Evolutionary conservation across 1,140 invertebrate genomes (phyloP).

Genomic region (Eueides isabella): DNA sequence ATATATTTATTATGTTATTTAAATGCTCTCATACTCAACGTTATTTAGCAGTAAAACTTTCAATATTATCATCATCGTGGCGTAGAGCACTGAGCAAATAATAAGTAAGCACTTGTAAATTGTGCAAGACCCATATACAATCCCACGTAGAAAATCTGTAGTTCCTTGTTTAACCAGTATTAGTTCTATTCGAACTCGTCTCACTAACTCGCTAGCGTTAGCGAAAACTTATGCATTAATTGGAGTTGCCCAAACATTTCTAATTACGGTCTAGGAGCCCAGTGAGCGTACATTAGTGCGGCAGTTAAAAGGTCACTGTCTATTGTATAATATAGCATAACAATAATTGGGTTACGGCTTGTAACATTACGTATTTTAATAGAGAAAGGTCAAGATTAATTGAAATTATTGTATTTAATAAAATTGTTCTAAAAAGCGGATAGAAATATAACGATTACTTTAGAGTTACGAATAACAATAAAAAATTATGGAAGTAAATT

Average conservation of each 20-base stretch:
- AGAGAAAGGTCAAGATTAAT: neutral
- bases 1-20: too few species aligned
- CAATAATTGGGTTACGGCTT: neutral
- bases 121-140: constrained; percentile 6
- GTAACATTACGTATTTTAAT: neutral
- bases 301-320: constrained; percentile 14
- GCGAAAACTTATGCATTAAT: constrained; percentile 26
- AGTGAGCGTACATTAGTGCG: neutral
- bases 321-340: constrained; percentile 4
- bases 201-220: constrained; percentile 6
- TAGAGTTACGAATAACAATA: too few species aligned
- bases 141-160: constrained; percentile 13
- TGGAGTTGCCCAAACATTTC: constrained; percentile 24
- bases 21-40: neutral
- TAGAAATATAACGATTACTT: too few species aligned
- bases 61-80: neutral
- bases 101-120: neutral
- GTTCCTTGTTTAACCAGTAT: constrained; percentile 11
- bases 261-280: constrained; percentile 18
- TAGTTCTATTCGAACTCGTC: constrained; percentile 17
- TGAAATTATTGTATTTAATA: neutral
- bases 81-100: neutral
- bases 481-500: too few species aligned
- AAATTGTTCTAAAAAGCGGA: neutral
- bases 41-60: neutral